Evolutionary conservation across 2,113 vertebrate species (phyloP).

Genomic region (Rhabdornis inornatus): DNA sequence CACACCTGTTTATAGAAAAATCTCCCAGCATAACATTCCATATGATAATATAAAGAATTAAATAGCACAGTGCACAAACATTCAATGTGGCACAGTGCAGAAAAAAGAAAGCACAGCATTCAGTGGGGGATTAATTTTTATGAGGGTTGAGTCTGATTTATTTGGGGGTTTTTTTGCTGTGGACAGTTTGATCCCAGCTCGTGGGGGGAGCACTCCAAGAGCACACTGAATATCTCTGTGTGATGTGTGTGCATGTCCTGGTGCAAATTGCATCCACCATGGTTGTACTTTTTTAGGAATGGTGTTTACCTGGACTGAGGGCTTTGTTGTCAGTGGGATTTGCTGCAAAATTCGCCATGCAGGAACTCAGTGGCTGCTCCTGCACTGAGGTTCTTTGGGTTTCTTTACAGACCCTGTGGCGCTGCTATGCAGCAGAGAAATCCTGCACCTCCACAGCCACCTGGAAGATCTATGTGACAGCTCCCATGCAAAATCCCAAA

Average conservation of each 20-base stretch:
- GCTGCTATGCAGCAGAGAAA: slow-evolving; percentile 88
- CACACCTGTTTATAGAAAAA: background rate
- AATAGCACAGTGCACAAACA: background rate
- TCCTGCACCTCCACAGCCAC: slow-evolving; percentile 76
- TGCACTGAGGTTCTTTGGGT: background rate
- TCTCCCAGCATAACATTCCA: background rate
- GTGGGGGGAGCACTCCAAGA: rapidly evolving
- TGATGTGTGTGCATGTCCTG: background rate
- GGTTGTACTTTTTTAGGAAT: background rate
- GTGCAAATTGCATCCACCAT: background rate
- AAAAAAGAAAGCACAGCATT: background rate
- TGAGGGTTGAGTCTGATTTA: background rate
- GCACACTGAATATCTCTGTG: background rate
- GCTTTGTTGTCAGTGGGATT: background rate
- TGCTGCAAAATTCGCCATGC: background rate
- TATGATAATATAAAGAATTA: background rate
- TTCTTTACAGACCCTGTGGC: slow-evolving; percentile 81
- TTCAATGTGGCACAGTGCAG: background rate
- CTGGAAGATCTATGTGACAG: slow-evolving; percentile 85
- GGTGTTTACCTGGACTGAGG: background rate
- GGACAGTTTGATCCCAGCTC: background rate
- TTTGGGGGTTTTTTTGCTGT: background rate
- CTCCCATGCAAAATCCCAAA: slow-evolving; percentile 52
- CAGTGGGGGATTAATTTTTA: background rate
- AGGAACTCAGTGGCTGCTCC: background rate